Base-by-base conservation (phyloP, 64 coral and sea anemone species). In the Hydrozoanthus tunicans region DNA sequence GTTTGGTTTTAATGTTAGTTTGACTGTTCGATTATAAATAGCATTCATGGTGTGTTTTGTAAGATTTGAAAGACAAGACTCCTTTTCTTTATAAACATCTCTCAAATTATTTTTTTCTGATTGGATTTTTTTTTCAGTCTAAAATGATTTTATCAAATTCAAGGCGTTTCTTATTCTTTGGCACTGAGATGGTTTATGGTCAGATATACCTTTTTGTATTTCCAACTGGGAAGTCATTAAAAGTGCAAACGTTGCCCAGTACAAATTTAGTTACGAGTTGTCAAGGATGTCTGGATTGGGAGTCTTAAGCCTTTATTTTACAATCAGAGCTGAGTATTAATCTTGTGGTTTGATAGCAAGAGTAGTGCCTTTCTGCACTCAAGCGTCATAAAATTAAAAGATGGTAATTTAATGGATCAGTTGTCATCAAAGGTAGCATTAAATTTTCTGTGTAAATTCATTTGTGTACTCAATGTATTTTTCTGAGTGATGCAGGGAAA, bases 241-340 rank as follows among this genome's bases (percentile, higher is more conserved):
- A 26, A 76, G 8, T 43, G 14, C 72, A 53, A 52, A 43, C 27
- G 32, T 43, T 43, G 71, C 10, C 13, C 71, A 53, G 13, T 65
- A 17, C 64, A 32, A 52, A 82, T 65, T 82, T 82, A 62, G 23
- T 10, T 53, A 59, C 13, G 10, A 20, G 84, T 88, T 88, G 84
- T 88, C 84, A 88, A 88, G 84, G 84, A 88, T 72, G 74, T 70
- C 56, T 74, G 13, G 15, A 25, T 88, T 59, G 10, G 51, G 52
- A 75, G 23, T 56, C 61, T 69, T 75, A 88, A 73, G 55, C 24
- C 59, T 88, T 76, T 13, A 76, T 76, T 12, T 74, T 88, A 24
- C 73, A 88, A 88, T 88, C 68, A 73, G 53, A 59, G 56, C 17
- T 59, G 25, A 88, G 11, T 15, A 12, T 56, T 88, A 59, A 75